Conservation (phyloP, 1,140 invertebrate species). For the Aphaenogaster ashmeadi region DNA sequence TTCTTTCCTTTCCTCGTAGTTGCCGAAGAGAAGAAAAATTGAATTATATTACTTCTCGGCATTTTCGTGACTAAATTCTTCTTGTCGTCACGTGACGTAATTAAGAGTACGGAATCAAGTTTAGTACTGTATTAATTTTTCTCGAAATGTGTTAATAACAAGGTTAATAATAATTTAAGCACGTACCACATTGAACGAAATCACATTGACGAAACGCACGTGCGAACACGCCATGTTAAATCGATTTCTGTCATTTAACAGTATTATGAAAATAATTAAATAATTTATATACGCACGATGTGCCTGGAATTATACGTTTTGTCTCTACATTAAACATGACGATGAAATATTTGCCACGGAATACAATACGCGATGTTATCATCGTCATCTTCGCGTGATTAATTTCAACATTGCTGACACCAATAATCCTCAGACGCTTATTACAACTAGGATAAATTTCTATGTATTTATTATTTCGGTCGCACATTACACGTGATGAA, state of each 20-base stretch:
- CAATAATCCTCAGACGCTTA: background rate
- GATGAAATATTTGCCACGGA: background rate
- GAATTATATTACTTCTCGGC: background rate
- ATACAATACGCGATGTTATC: background rate
- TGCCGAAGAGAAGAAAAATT: background rate
- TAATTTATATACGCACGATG: background rate
- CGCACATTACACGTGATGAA: slow-evolving; percentile 15
- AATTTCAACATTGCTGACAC: slow-evolving; percentile 10
- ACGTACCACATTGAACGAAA: background rate
- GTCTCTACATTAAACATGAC: background rate
- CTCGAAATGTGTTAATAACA: background rate
- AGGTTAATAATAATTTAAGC: background rate
- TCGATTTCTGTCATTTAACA: background rate
- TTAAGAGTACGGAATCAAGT: background rate
- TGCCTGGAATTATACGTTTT: background rate
- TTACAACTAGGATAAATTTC: slow-evolving; percentile 48
- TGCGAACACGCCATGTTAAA: background rate
- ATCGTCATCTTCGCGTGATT: background rate
- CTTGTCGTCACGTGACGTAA: background rate
- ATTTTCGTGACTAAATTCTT: background rate
- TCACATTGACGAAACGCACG: background rate
- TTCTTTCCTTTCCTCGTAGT: background rate
- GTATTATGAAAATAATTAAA: background rate
- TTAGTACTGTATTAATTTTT: background rate
- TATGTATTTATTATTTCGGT: slow-evolving; percentile 48